Base-by-base conservation (phyloP, 2,797 vertebrate genomes). In the Oreonectes daqikongensis region DNA sequence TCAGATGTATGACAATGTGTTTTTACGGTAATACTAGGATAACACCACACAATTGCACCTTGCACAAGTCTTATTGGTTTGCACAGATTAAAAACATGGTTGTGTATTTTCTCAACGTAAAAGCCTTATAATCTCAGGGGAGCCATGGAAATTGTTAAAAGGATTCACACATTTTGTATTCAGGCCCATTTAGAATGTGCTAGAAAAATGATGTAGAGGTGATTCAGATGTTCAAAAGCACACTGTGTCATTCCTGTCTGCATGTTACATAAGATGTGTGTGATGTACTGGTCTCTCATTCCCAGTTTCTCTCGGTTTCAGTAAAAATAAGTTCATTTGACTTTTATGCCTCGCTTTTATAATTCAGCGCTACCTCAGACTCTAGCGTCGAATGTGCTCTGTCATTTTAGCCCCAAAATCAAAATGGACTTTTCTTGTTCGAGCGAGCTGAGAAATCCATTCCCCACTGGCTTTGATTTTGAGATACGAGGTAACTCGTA, bases 371-470 rank as follows among this genome's bases (percentile, higher is more conserved):
- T 26, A 76, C 83, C 83, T 89, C 87, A 83, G 85, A 86, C 78
- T 85, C 84, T 86, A 83, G 30, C 82, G 84, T 83, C 83, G 87
- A 82, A 83, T 85, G 80, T 78, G 76, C 68, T 72, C 87, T 84
- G 76, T 78, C 81, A 88, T 84, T 88, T 91, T 88, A 81, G 83
- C 81, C 81, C 81, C 81, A 59, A 69, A 82, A 82, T 83, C 84
- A 71, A 90, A 93, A 93, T 92, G 89, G 90, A 90, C 86, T 93
- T 91, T 90, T 77, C 92, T 87, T 92, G 91, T 91, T 85, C 81
- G 79, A 82, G 14, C 82, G 84, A 78, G 61, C 42, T 6, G 35
- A 66, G 74, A 83, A 70, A 73, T 57, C 57, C 48, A 70, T 74
- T 75, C n/a, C 44, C 60, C 14, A 24, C 35, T 30, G 48, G 35